A percentile compares a stretch with the other conserved stretches of the same genome.
Evolutionary conservation across 1,140 invertebrate species (phyloP).

Genomic region (Magallana angulata): DNA sequence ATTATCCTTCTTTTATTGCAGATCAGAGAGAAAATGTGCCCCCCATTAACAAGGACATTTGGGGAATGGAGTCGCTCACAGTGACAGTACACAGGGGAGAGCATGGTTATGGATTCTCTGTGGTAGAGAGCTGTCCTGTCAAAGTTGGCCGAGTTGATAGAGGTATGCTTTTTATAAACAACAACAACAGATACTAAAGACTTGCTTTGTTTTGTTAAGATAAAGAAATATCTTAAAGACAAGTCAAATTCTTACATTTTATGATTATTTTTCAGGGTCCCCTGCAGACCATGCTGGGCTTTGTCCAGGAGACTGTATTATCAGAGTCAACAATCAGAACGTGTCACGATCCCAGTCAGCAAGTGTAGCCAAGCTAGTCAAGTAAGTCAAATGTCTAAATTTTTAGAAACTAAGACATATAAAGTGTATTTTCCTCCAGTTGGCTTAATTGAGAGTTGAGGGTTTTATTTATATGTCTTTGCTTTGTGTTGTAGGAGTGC

Average conservation of each 20-base stretch:
- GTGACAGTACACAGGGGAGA: slow-evolving; percentile 72
- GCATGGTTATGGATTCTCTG: slow-evolving; percentile 89
- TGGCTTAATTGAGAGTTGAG: too few species aligned
- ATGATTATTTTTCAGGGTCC: slow-evolving; percentile 83
- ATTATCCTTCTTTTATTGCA: slow-evolving; percentile 55
- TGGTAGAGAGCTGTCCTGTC: slow-evolving; percentile 94
- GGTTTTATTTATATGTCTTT: neutral
- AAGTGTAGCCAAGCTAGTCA: slow-evolving; percentile 77
- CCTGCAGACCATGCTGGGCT: slow-evolving; percentile 94
- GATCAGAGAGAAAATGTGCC: slow-evolving; percentile 68
- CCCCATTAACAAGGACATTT: slow-evolving; percentile 72
- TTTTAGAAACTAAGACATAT: neutral
- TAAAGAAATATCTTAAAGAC: too few species aligned
- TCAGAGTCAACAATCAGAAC: slow-evolving; percentile 93
- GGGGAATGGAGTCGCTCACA: slow-evolving; percentile 70
- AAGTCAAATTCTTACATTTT: neutral
- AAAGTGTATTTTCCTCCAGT: neutral
- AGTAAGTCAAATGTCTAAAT: slow-evolving; percentile 67
- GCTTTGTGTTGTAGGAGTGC: slow-evolving; percentile 64
- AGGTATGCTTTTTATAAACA: slow-evolving; percentile 78
- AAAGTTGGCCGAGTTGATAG: slow-evolving; percentile 91
- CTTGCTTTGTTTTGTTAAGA: too few species aligned
- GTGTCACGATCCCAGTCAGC: slow-evolving; percentile 78
- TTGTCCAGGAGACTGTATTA: slow-evolving; percentile 92
- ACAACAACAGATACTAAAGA: too few species aligned